Conservation (phyloP, 2,113 vertebrate genomes). For the Chamaetylas fuelleborni region DNA sequence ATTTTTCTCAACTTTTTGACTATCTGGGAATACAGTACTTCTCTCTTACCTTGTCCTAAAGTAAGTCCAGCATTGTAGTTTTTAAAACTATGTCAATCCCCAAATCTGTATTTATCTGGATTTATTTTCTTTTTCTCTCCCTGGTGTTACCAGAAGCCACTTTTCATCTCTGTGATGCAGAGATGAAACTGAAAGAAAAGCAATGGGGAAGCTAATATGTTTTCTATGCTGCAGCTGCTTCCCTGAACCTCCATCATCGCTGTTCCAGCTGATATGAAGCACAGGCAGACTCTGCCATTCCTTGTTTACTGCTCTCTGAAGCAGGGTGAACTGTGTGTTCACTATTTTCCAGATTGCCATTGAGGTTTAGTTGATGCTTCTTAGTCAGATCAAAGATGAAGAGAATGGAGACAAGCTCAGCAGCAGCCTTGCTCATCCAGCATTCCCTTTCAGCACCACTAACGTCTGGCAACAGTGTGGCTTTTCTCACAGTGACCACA, state of each 20-base stretch:
- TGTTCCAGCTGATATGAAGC: background rate
- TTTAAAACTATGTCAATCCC: background rate
- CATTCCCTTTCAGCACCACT: background rate
- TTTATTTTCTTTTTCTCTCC: background rate
- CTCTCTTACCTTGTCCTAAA: background rate
- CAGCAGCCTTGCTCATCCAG: slow-evolving; percentile 14
- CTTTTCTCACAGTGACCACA: slow-evolving; percentile 19
- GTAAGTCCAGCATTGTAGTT: background rate
- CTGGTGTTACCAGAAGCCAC: background rate
- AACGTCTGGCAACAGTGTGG: background rate
- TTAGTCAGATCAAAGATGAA: slow-evolving; percentile 7
- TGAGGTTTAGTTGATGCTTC: background rate
- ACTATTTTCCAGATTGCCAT: background rate
- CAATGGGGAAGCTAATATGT: background rate
- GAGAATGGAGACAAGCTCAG: background rate
- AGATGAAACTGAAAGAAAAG: background rate
- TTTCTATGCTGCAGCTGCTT: background rate
- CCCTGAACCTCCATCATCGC: background rate
- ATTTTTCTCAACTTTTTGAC: background rate
- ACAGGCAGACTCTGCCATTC: background rate
- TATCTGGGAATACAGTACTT: background rate
- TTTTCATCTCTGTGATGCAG: background rate
- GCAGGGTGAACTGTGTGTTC: background rate
- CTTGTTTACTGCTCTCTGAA: slow-evolving; percentile 1
- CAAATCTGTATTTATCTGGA: background rate